Base-by-base conservation (phyloP, 2,113 vertebrate species). In the Lethenteron camtschaticum region DNA sequence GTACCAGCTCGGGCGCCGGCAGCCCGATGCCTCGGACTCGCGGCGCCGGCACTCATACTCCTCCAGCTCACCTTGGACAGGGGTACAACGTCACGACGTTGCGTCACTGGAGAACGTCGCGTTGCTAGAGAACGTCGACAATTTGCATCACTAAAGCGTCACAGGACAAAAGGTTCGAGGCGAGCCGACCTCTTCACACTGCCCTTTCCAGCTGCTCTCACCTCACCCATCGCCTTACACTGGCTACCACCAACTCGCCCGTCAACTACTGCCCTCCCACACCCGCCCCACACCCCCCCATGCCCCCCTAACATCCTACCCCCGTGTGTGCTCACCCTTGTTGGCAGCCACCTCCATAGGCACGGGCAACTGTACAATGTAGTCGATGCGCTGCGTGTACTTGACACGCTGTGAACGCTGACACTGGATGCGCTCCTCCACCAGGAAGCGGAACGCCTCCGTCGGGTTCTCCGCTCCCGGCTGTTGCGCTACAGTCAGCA, bases 261-360 rank as follows among this genome's bases (percentile, higher is more conserved):
- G 71, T 70, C 18, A 20, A 11, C 10, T 55, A 10, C 11, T 41
- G 41, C 41, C 41, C 20, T 18, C 2, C 57, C 9, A n/a, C 2
- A 56, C 58, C 24, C 16, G 2, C 13, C 69, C 58, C 20, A 69
- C 56, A 11, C 60, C 57, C 0, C 20, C 0, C 2, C 55, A 14
- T 73, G 70, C 70, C 9, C 8, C 70, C 60, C 2, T 12, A 18
- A 10, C 11, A 41, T 57, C 56, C 20, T 13, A 20, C 58, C 2
- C 56, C 56, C 56, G 56, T n/a, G 3, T 0, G 9, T 9, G 72
- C 78, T 73, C 70, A 96, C 94, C 94, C 81, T 86, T 90, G 81
- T 99, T 99, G 68, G 88, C 86, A 13, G 94, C 92, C 69, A 90
- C 87, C 57, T 96, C 94, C 89, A 95, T 90, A 73, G 86, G 92